A percentile compares a stretch with the other conserved stretches of the same genome.
These are phyloP conservation scores for Falco novaeseelandiae DNA, from an alignment of 2,797 vertebrate genomes.

Conservation along the genomic window DNA sequence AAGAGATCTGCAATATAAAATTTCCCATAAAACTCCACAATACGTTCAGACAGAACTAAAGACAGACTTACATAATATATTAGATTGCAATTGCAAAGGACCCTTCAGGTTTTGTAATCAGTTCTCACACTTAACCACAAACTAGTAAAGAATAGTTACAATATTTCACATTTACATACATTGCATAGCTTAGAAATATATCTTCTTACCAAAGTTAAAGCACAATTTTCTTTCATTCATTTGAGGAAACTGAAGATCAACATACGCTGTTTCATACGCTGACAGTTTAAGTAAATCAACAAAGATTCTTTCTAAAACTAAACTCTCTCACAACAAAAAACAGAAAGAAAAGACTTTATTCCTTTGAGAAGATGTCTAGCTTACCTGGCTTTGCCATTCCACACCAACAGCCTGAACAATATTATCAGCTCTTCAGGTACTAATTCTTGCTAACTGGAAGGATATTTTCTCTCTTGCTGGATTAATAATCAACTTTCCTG, in stretches of 20 bases:
- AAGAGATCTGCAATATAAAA: conserved; percentile 1
- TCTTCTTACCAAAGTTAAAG: conserved; percentile 45
- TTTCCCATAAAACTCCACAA: conserved; percentile 13
- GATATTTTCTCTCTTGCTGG: conserved; percentile 85
- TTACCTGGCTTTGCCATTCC: conserved; percentile 83
- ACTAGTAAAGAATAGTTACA: conserved; percentile 49
- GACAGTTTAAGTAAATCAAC: not conserved
- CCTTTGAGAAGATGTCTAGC: conserved; percentile 68
- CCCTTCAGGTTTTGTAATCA: conserved; percentile 61
- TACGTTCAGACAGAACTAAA: conserved; percentile 36
- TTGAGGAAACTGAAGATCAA: conserved; percentile 54
- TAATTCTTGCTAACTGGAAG: conserved; percentile 84
- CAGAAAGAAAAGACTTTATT: conserved; percentile 20
- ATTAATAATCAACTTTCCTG: conserved; percentile 96
- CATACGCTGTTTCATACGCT: not conserved
- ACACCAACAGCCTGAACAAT: conserved; percentile 76
- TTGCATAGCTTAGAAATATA: conserved; percentile 38
- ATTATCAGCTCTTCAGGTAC: conserved; percentile 82
- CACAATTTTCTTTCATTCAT: conserved; percentile 63
- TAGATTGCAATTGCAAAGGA: conserved; percentile 25
- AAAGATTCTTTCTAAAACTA: conserved; percentile 17
- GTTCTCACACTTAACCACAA: conserved; percentile 68
- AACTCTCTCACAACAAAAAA: not conserved
- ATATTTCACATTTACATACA: conserved; percentile 62
- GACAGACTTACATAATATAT: conserved; percentile 42